Conservation (phyloP, 1,140 invertebrate genomes). For the Drosophila pseudoananassae region DNA sequence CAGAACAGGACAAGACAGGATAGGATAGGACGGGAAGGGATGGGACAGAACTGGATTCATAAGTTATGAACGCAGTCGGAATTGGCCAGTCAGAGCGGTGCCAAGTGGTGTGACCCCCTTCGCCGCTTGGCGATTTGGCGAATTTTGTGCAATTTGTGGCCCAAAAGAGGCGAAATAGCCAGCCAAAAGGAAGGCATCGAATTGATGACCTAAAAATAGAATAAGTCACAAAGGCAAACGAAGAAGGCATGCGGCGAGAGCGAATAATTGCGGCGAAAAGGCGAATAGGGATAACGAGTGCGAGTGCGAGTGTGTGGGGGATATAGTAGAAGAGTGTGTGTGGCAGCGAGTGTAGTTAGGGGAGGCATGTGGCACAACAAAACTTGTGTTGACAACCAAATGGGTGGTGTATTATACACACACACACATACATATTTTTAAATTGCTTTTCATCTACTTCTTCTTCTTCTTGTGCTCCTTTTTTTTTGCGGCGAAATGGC, state of each 20-base stretch:
- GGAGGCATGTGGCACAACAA: slow-evolving; percentile 69
- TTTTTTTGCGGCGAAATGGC: slow-evolving; percentile 28
- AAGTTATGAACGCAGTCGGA: slow-evolving; percentile 36
- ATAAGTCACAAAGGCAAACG: slow-evolving; percentile 55
- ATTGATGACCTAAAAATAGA: slow-evolving; percentile 80
- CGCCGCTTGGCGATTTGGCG: background rate
- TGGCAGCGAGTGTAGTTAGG: slow-evolving; percentile 3
- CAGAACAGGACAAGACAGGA: too few relatives aligned
- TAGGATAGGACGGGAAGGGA: too few relatives aligned
- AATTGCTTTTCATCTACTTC: background rate
- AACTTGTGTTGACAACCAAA: slow-evolving; percentile 76
- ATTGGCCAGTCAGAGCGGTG: slow-evolving; percentile 63
- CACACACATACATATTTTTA: slow-evolving; percentile 2
- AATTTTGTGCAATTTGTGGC: slow-evolving; percentile 4
- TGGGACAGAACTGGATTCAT: slow-evolving; percentile 9
- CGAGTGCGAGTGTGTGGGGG: background rate
- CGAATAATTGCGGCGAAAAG: slow-evolving; percentile 30
- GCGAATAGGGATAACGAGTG: slow-evolving; percentile 8
- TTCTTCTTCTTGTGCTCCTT: slow-evolving; percentile 11
- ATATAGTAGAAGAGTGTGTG: background rate
- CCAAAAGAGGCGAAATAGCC: background rate
- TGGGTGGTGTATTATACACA: background rate
- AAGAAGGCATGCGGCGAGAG: slow-evolving; percentile 23
- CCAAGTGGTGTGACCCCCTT: slow-evolving; percentile 44
- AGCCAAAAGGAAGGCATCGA: slow-evolving; percentile 42